Conservation (phyloP, 2,888 invertebrate genomes). For the Euplexia lucipara region DNA sequence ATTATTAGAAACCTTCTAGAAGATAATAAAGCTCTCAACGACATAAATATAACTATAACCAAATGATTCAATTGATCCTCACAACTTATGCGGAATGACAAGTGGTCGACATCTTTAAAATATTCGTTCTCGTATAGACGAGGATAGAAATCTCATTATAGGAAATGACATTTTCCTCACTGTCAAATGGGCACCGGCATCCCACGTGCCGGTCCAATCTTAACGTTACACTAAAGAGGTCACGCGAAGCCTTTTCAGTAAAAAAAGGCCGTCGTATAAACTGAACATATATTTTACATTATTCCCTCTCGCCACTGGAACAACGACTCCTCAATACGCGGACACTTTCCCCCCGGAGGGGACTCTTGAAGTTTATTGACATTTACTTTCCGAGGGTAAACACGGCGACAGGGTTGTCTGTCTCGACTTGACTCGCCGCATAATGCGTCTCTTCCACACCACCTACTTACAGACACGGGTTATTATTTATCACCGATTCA, state of each 20-base stretch:
- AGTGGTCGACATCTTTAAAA: constrained; percentile 41
- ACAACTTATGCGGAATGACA: constrained; percentile 38
- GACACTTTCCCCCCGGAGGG: constrained; percentile 82
- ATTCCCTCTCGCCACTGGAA: constrained; percentile 72
- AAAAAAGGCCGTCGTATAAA: constrained; percentile 54
- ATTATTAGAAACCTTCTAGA: constrained; percentile 18
- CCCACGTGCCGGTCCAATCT: constrained; percentile 47
- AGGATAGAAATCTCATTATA: constrained; percentile 46
- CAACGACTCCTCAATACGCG: constrained; percentile 77
- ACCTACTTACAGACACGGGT: constrained; percentile 58
- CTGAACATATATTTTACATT: constrained; percentile 68
- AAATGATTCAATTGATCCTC: constrained; percentile 46
- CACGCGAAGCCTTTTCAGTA: constrained; percentile 39
- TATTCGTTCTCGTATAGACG: constrained; percentile 24
- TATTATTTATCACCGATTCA: constrained; percentile 73
- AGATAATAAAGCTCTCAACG: constrained; percentile 41
- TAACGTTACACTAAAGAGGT: constrained; percentile 56
- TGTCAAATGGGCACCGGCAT: constrained; percentile 25
- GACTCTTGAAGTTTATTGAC: constrained; percentile 88
- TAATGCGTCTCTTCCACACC: constrained; percentile 56
- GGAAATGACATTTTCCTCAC: constrained; percentile 38
- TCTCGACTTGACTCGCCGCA: constrained; percentile 71
- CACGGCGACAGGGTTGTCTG: constrained; percentile 81
- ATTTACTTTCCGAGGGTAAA: constrained; percentile 89
- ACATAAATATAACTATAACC: constrained; percentile 38